Base-by-base conservation (phyloP, 1,140 invertebrate species). In the Heliconius melpomene region DNA sequence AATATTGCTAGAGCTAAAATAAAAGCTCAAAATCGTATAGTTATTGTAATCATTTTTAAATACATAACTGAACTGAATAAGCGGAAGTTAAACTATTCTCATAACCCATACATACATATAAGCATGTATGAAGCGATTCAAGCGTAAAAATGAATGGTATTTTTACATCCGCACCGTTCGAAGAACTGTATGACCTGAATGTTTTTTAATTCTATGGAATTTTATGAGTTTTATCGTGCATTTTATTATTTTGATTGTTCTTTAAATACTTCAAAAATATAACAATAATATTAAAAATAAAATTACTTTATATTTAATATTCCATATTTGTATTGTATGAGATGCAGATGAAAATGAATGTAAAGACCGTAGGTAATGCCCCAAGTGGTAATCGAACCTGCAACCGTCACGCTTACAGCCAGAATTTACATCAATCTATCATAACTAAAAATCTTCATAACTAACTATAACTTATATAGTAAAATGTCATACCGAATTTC, bases 131-230 rank as follows among this genome's bases (percentile, higher is more conserved):
- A 46, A 66, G 38, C 38, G 13, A 77, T 77, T 71, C 75, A 71
- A 40, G 75, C 75, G 23, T 71, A 77, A 77, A 70, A 77, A 77
- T 71, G 36, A 70, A 77, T 26, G 66, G 57, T 29, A 77, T 66
- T 77, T 76, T 70, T 77, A 77, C 66, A 70, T 66, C 60, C 26
- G 60, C n/a, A 38, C 40, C 57, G 60, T 71, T 77, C 66, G 66
- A 36, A 52, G 57, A 70, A 70, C 29, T 52, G 26, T 77, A 40
- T 77, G 75, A 77, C 75, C 75, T 71, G 29, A 36, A 57, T 70
- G 57, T 46, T 40, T 29, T 66, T 66, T 66, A 9, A 66, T 66
- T 66, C 60, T 29, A 66, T 13, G 26, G 3, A 66, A 29, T 29
- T 26, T 66, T 66, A 11, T 66, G 60, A 26, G 13, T 66, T 66